Conservation (phyloP, 2,888 invertebrate genomes). For the Eupithecia abbreviata region DNA sequence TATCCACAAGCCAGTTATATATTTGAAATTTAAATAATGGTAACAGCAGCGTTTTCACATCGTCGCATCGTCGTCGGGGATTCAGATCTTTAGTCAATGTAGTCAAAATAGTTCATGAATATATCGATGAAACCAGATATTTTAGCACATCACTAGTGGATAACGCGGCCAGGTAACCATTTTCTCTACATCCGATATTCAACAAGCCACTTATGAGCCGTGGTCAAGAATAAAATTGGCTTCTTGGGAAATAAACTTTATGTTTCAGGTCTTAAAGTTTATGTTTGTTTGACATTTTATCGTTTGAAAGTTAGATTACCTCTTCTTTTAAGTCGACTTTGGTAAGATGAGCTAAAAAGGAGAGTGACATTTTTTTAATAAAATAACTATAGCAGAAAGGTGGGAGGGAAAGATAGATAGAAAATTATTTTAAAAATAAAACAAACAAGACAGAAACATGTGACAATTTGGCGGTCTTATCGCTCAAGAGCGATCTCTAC, state of each 20-base stretch:
- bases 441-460: no score
- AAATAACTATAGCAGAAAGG: not conserved
- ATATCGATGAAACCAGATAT: slow-evolving; percentile 17
- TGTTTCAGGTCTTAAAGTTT: not conserved
- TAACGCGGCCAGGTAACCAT: slow-evolving; percentile 31
- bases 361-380: not conserved
- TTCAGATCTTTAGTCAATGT: no score
- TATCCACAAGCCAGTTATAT: no score
- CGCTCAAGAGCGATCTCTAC: no score
- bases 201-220: slow-evolving; percentile 46
- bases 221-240: slow-evolving; percentile 41
- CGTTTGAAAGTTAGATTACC: not conserved
- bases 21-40: no score
- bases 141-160: slow-evolving; percentile 30
- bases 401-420: no score
- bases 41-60: no score
- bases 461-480: no score
- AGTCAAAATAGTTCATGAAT: no score
- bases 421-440: no score
- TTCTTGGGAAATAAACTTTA: slow-evolving; percentile 15
- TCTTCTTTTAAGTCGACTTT: not conserved
- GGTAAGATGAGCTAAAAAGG: not conserved
- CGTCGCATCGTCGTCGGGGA: no score
- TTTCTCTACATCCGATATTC: slow-evolving; percentile 47
- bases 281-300: not conserved